A percentile compares a stretch with the other conserved stretches of the same genome.
Conservation (phyloP, 2,797 vertebrate genomes). For the Pyrocephalus nanus region DNA sequence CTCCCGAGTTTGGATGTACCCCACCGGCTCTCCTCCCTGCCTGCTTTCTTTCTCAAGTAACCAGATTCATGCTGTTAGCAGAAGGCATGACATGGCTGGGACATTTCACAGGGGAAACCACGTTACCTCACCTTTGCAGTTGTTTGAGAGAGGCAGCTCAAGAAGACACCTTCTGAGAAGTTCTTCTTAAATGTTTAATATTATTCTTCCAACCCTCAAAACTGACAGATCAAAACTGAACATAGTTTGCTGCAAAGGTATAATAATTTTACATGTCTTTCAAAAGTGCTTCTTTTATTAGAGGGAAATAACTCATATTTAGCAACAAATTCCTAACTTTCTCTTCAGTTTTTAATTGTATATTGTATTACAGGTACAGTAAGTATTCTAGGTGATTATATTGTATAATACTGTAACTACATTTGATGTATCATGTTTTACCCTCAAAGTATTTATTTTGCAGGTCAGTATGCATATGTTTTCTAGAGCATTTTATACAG, state of each 20-base stretch:
- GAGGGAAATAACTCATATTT: not conserved
- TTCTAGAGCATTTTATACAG: not conserved
- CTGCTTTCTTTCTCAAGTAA: not conserved
- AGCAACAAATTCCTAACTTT: not conserved
- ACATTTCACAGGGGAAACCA: not conserved
- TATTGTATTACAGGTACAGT: not conserved
- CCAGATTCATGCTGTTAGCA: not conserved
- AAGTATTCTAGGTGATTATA: not conserved
- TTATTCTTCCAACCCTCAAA: not conserved
- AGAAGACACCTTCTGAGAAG: not conserved
- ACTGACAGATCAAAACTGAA: not conserved
- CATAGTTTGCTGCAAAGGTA: not conserved
- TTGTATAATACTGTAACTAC: not conserved
- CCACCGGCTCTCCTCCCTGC: not conserved
- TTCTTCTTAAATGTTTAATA: not conserved
- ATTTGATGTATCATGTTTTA: not conserved
- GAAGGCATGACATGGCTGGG: not conserved
- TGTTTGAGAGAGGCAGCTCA: not conserved
- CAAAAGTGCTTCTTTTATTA: not conserved
- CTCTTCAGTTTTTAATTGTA: not conserved
- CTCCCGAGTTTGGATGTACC: not conserved
- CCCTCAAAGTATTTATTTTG: not conserved
- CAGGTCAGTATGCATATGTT: not conserved
- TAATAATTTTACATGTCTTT: not conserved
- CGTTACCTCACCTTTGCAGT: fast-evolving